Percentiles rank a stretch among this genome's conserved stretches.
These are phyloP conservation scores for Aurelia aurita complex sp. Pacific DNA, from an alignment of 30 jellyfish, hydroid and myxozoan species.

Conservation along the genomic window DNA sequence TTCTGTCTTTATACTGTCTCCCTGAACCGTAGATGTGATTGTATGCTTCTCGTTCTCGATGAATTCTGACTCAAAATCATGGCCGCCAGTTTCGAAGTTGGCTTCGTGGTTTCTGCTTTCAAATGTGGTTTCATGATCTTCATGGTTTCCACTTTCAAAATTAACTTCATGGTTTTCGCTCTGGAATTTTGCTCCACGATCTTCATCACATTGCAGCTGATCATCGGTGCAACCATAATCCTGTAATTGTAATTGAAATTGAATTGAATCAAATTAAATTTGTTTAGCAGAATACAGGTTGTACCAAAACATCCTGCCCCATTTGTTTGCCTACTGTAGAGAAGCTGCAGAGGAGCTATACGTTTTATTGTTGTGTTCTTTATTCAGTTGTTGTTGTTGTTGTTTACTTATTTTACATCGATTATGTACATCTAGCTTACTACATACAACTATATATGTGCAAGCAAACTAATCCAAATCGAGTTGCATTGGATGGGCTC, in stretches of 20 bases:
- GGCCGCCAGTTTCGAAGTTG: neutral
- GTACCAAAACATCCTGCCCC: neutral
- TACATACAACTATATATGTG: no score
- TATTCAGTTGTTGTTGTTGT: neutral
- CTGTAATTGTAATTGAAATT: neutral
- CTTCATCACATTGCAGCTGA: neutral
- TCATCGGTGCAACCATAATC: neutral
- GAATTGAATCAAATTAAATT: no score
- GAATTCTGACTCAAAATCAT: neutral
- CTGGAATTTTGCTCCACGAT: neutral
- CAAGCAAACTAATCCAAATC: no score
- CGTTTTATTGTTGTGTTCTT: neutral
- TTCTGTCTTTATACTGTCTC: neutral
- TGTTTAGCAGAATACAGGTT: no score
- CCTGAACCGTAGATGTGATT: neutral
- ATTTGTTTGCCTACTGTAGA: neutral
- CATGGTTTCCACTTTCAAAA: neutral
- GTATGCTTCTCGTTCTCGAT: neutral
- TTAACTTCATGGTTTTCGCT: neutral
- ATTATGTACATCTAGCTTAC: no score
- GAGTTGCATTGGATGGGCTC: no score
- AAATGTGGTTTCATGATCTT: neutral
- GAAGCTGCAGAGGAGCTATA: neutral
- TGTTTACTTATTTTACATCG: no score
- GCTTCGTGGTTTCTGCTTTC: neutral